phyloP scores from a whole-genome alignment of 1,140 invertebrate genomes.

The Fopius arisanus region DNA sequence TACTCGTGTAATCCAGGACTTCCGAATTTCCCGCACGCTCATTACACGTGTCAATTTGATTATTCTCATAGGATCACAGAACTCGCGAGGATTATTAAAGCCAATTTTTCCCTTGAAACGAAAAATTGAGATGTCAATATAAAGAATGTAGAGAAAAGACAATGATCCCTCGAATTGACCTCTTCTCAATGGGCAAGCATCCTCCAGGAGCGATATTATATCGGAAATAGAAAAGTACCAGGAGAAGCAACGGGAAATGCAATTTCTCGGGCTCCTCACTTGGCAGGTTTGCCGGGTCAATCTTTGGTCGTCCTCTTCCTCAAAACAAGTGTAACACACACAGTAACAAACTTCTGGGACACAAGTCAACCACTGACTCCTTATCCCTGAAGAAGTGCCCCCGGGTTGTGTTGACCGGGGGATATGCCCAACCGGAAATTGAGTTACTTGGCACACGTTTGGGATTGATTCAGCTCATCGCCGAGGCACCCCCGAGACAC shows the following conservation, averaged over 20 bases:
- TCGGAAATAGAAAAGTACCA: not conserved
- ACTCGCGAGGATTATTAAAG: too few relatives aligned
- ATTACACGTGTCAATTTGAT: too few relatives aligned
- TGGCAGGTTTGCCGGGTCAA: conserved; percentile 11
- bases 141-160: not conserved
- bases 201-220: not conserved
- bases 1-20: too few relatives aligned
- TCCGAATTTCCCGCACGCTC: too few relatives aligned
- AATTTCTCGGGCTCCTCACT: conserved; percentile 9
- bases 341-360: not conserved
- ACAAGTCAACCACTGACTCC: not conserved
- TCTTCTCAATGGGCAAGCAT: not conserved
- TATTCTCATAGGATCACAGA: too few relatives aligned
- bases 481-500: not conserved
- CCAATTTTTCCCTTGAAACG: too few relatives aligned
- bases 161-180: not conserved
- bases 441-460: conserved; percentile 13
- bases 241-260: not conserved
- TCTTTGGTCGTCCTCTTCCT: not conserved
- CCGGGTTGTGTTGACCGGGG: not conserved
- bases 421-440: conserved; percentile 11
- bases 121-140: too few relatives aligned
- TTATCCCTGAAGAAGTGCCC: not conserved
- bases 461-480: conserved; percentile 2
- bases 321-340: conserved; percentile 8